These are phyloP conservation scores for Notodromas monacha DNA, from an alignment of 2,888 invertebrate species.

Conservation along the genomic window DNA sequence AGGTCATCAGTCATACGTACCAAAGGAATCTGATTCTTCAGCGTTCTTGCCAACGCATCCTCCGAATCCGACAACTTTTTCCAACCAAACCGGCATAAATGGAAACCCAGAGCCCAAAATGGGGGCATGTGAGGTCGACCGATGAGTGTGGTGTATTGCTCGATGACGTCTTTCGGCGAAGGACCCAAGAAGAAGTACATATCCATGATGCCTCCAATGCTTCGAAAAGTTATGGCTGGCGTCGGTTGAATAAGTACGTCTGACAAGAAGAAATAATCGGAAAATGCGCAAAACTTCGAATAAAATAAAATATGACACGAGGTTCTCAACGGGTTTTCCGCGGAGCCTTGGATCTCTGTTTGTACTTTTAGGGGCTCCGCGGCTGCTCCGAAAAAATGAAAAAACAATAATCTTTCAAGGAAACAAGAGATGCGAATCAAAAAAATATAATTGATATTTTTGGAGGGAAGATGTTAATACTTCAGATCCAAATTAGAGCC, in stretches of 20 bases:
- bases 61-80: conserved; percentile 19
- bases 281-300: too few relatives aligned
- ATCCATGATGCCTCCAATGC: conserved; percentile 46
- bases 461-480: too few relatives aligned
- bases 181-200: conserved; percentile 45
- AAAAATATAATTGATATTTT: conserved; percentile 1
- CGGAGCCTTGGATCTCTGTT: too few relatives aligned
- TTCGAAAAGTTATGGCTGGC: conserved; percentile 45
- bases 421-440: too few relatives aligned
- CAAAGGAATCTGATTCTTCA: conserved; percentile 38
- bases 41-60: conserved; percentile 29
- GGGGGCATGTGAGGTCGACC: conserved; percentile 50
- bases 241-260: conserved; percentile 44
- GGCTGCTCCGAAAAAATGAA: neutral
- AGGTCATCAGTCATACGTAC: too few relatives aligned
- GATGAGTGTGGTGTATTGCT: conserved; percentile 31
- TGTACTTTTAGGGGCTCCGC: neutral
- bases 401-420: too few relatives aligned
- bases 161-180: conserved; percentile 21
- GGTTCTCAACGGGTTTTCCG: too few relatives aligned
- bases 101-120: conserved; percentile 60
- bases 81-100: conserved; percentile 33
- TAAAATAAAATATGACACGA: too few relatives aligned
- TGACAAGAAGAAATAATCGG: conserved; percentile 17
- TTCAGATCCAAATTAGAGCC: too few relatives aligned